phyloP scores from a whole-genome alignment of 2,113 vertebrate species.

The Turdus rufiventris region DNA sequence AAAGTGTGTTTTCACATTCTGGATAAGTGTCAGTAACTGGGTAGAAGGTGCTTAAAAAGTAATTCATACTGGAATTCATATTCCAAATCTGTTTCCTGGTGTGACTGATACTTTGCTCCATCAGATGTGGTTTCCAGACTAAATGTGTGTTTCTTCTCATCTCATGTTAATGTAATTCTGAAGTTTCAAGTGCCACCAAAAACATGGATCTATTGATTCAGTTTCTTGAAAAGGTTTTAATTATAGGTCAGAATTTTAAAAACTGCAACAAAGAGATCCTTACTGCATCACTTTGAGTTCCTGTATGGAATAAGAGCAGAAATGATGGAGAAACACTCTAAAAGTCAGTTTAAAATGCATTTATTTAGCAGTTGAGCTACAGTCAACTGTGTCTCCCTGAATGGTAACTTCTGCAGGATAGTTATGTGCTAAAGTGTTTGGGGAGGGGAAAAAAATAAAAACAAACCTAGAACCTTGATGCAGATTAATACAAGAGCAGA shows the following conservation, averaged over 20 bases:
- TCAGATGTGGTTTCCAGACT: background rate
- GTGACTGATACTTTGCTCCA: background rate
- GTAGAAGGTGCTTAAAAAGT: background rate
- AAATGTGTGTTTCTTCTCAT: background rate
- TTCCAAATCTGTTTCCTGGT: background rate
- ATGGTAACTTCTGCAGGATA: background rate
- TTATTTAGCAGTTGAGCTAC: background rate
- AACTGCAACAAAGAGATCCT: background rate
- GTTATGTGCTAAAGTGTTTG: background rate
- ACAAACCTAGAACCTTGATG: background rate
- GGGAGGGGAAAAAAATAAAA: background rate
- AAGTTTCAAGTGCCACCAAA: background rate
- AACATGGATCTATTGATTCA: background rate
- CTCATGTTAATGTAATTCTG: accelerated
- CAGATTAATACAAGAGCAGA: background rate
- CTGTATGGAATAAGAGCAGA: background rate
- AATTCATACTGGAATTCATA: background rate
- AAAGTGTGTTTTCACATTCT: background rate
- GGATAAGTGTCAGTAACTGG: background rate
- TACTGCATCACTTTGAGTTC: background rate
- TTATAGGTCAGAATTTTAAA: background rate
- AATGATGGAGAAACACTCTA: background rate
- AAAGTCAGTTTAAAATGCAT: background rate
- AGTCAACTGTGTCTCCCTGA: background rate
- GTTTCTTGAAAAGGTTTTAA: background rate